These are phyloP conservation scores for Heliconius eleuchia DNA, from an alignment of 1,140 invertebrate species.

Conservation along the genomic window DNA sequence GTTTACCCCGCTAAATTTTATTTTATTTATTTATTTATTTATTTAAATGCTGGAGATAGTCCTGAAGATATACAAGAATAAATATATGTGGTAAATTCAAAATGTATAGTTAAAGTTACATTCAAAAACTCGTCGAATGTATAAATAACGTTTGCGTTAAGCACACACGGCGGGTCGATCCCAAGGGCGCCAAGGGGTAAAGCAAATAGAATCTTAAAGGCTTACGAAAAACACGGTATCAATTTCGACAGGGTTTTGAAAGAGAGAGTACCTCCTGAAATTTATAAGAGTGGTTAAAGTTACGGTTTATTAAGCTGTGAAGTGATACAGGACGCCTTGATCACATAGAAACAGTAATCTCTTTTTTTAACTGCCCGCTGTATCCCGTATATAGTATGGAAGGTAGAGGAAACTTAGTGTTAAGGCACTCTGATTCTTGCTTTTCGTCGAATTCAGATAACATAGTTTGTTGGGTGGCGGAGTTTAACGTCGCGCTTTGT, in stretches of 20 bases:
- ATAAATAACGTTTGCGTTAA: conserved; percentile 24
- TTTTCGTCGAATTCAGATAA: too few relatives aligned
- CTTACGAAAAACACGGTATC: conserved; percentile 31
- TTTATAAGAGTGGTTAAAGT: conserved; percentile 14
- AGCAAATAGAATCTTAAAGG: conserved; percentile 33
- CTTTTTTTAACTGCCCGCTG: too few relatives aligned
- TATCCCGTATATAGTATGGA: too few relatives aligned
- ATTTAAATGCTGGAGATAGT: too few relatives aligned
- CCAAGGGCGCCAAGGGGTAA: conserved; percentile 30
- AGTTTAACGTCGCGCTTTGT: too few relatives aligned
- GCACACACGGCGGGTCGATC: conserved; percentile 20
- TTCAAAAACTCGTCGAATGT: conserved; percentile 17
- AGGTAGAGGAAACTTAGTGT: too few relatives aligned
- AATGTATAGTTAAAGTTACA: background rate
- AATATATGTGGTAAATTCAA: background rate
- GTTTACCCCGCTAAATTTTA: too few relatives aligned
- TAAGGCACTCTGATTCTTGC: too few relatives aligned
- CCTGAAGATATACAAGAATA: too few relatives aligned
- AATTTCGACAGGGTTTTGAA: conserved; percentile 26
- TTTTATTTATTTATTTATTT: too few relatives aligned
- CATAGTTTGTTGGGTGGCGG: too few relatives aligned
- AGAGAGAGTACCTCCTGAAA: background rate
- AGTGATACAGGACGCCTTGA: conserved; percentile 1
- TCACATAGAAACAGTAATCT: conserved; percentile 15
- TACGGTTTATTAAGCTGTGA: background rate